Evolutionary conservation across 1,140 invertebrate genomes (phyloP), one percentile per base, ranked within the genome.

Genomic region (Tigriopus japonicus): DNA sequence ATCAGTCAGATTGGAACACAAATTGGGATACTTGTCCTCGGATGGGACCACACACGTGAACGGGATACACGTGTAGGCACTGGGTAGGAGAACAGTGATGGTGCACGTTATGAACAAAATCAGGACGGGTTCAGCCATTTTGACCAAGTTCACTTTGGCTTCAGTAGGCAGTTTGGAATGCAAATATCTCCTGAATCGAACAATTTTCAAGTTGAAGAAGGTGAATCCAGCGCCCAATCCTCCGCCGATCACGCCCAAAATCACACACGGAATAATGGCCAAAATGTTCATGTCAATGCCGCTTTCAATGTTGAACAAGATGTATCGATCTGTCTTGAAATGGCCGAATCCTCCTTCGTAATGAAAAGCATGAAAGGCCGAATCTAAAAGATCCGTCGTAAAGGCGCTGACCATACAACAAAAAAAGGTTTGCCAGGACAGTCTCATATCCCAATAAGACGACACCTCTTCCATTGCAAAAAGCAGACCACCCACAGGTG

Each of bases 401-500:
- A 71, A 70, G 6, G 71, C 67, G 12, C 70, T 66, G 23, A 72
- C 64, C 66, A 72, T 72, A 62, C 70, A 71, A 63, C 73, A 74
- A 52, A 74, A 74, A 59, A 75, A 75, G n/a, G 72, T 71, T 66
- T 74, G 71, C 73, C 73, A 75, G 1, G 72, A 71, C 41, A 74
- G 63, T 19, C 67, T 70, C 9, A 66, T 68, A 6, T 69, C 71
- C 73, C 73, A 75, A 63, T 73, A 72, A 17, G 73, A 73, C 0
- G 73, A 73, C 56, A 75, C 72, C 63, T 67, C 66, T 52, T 67
- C 66, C 64, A 67, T 65, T 17, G 64, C 64, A 62, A 67, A 67
- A 6, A 63, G 56, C 12, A 67, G 55, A 41, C 65, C 66, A 49
- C 62, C 63, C 14, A 67, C 64, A 6, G 66, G 66, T 13, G 66